Evolutionary conservation across 2,888 invertebrate species (phyloP), one percentile per base, ranked within the genome.

Genomic region (Lasioglossum malachurum): DNA sequence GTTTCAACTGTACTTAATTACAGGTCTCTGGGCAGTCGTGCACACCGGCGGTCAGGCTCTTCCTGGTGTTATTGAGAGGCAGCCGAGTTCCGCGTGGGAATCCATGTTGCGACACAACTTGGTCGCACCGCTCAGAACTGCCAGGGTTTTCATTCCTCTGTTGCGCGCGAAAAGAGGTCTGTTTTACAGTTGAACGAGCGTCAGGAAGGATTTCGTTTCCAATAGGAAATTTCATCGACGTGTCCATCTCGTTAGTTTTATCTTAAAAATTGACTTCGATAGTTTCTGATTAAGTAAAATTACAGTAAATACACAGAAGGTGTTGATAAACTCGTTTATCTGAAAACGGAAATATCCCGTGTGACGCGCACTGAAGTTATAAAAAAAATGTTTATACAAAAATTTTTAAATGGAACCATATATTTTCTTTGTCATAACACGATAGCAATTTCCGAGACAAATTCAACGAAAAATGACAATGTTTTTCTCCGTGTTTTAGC

Each of bases 21-120:
- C 94, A 97, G 97, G 97, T 87, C 96, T 98, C 80, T 97, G 98
- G 97, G 98, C 98, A 75, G 97, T 98, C 44, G 97, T 98, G 87
- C 98, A 98, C 95, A 98, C 98, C 49, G 98, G 98, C 38, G 98
- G 98, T 46, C 96, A 97, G 91, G 97, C 97, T 83, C 97, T 97
- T 83, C 97, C 97, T 19, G 98, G 98, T 35, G 95, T 96, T 64
- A 96, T 97, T 79, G 97, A 97, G 89, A 96, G 96, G 88, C 97
- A 97, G 92, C 97, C 98, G 85, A 96, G 97, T 8, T 93, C 96
- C 0, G 97, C 97, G 92, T 97, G 97, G 97, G 97, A 97, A 93
- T 96, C 96, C 35, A 97, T 97, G 93, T 95, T 97, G 80, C 96
- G 97, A 84, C 97, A 97, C 76, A 97, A 97, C 94, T 97, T 98